Evolutionary conservation across 1,140 invertebrate genomes (phyloP).

Genomic region (Pararge aegeria): DNA sequence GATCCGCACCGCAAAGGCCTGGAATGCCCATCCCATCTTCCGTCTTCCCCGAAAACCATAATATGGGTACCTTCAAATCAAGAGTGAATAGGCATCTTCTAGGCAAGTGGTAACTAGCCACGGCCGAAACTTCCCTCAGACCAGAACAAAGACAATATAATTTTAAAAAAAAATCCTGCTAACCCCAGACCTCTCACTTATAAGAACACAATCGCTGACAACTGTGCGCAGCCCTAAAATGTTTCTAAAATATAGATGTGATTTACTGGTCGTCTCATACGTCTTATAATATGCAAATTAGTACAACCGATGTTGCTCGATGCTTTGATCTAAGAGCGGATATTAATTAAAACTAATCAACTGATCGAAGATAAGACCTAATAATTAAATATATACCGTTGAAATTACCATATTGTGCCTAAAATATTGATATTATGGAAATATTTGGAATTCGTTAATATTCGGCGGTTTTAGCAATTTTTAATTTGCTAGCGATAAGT

Average conservation of each 20-base stretch:
- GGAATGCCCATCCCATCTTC: too few relatives aligned
- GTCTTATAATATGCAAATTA: conserved; percentile 13
- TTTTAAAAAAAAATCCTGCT: too few relatives aligned
- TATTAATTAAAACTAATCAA: conserved; percentile 16
- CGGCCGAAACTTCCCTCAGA: too few relatives aligned
- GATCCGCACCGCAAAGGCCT: too few relatives aligned
- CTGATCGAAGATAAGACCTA: conserved; percentile 5
- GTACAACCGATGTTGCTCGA: neutral
- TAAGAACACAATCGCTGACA: too few relatives aligned
- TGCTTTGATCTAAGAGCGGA: conserved; percentile 5
- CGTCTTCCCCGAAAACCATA: too few relatives aligned
- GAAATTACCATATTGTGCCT: conserved; percentile 18
- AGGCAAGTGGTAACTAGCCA: too few relatives aligned
- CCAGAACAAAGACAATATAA: too few relatives aligned
- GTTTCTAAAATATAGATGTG: conserved; percentile 5
- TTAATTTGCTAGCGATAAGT: neutral
- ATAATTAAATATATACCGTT: conserved; percentile 15
- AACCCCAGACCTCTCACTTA: too few relatives aligned
- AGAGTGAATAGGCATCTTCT: too few relatives aligned
- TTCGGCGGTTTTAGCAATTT: too few relatives aligned
- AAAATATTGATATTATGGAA: conserved; percentile 21
- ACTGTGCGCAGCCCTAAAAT: neutral
- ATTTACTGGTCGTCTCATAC: conserved; percentile 11
- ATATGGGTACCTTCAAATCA: too few relatives aligned
- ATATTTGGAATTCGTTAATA: neutral